phyloP scores from a whole-genome alignment of 2,797 vertebrate genomes.

The Crossoptilon crossoptilon region DNA sequence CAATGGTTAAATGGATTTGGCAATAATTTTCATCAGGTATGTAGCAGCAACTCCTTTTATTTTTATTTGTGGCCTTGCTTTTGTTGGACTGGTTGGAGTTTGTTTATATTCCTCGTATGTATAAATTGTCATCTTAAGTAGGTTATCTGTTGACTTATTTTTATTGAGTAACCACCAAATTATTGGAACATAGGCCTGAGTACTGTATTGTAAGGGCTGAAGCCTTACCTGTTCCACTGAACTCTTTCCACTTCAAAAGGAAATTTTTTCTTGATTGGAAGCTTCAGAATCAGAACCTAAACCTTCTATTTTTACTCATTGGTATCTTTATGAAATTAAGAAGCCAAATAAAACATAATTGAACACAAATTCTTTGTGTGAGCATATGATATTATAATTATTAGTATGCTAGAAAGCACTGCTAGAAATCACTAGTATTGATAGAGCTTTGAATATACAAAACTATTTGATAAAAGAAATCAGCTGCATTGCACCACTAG shows the following conservation, averaged over 20 bases:
- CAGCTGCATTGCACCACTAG: constrained; percentile 18
- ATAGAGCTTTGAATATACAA: not conserved
- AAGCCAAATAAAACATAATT: not conserved
- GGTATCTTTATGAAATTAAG: not conserved
- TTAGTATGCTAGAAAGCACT: not conserved
- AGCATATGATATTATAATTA: not conserved
- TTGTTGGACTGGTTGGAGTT: not conserved
- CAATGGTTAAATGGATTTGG: not conserved
- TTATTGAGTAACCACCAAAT: not conserved
- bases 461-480: not conserved
- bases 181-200: not conserved
- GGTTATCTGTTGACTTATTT: not conserved
- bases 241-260: not conserved
- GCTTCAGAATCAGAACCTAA: not conserved
- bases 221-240: not conserved
- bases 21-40: not conserved
- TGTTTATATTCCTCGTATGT: not conserved
- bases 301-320: not conserved
- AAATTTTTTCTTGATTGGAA: not conserved
- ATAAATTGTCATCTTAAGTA: not conserved
- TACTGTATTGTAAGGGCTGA: not conserved
- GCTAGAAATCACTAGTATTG: not conserved
- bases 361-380: not conserved
- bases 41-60: not conserved
- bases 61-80: not conserved